phyloP scores from a whole-genome alignment of 2,113 vertebrate species.

The Muntiacus reevesi region DNA sequence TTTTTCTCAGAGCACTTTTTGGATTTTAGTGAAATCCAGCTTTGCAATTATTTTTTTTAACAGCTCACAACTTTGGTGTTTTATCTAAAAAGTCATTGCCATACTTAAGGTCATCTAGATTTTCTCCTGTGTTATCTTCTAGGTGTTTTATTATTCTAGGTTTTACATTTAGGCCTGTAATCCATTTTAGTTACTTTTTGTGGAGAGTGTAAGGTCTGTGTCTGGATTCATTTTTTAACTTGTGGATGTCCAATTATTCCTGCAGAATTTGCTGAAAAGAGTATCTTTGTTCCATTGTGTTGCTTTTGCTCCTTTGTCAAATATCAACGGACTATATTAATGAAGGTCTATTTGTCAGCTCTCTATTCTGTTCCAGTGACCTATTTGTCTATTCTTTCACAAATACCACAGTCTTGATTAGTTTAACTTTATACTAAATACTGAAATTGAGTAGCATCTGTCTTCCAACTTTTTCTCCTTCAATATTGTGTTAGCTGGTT shows the following conservation, averaged over 20 bases:
- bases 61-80: background rate
- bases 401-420: background rate
- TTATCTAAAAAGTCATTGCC: background rate
- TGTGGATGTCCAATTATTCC: background rate
- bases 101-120: background rate
- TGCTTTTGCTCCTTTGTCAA: background rate
- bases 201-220: background rate
- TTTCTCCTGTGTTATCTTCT: background rate
- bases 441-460: background rate
- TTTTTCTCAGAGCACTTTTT: background rate
- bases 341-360: background rate
- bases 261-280: background rate
- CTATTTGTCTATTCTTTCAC: background rate
- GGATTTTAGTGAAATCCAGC: background rate
- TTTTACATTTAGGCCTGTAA: background rate
- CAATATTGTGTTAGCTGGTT: background rate
- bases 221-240: background rate
- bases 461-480: background rate
- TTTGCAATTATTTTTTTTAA: background rate
- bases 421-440: background rate
- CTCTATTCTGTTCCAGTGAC: background rate
- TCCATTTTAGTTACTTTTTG: background rate
- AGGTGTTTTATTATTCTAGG: background rate
- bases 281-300: background rate
- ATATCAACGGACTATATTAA: background rate